A percentile compares a stretch with the other conserved stretches of the same genome.
phyloP scores from a whole-genome alignment of 2,888 invertebrate species.

The Drosophila planitibia region DNA sequence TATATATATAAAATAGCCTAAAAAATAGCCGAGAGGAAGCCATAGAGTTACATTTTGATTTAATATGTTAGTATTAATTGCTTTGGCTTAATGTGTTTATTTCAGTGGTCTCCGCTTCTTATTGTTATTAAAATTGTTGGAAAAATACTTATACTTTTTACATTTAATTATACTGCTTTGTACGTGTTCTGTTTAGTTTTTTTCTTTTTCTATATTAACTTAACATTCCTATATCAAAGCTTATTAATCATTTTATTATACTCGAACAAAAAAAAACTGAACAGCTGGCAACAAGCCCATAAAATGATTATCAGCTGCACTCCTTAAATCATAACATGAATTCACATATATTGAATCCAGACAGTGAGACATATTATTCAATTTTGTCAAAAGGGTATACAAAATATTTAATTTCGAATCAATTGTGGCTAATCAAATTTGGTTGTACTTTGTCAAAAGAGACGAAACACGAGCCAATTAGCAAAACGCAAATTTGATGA shows the following conservation, averaged over 20 bases:
- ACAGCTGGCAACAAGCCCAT: constrained; percentile 11
- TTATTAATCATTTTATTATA: constrained; percentile 1
- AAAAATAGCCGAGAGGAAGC: not conserved
- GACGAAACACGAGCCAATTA: constrained; percentile 56
- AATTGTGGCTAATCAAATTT: constrained; percentile 60
- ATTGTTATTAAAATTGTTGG: not conserved
- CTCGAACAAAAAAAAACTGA: not conserved
- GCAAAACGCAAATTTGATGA: constrained; percentile 65
- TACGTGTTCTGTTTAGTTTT: not conserved
- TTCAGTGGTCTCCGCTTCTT: not conserved
- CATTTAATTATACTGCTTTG: not conserved
- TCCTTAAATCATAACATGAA: constrained; percentile 11
- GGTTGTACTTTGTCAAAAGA: constrained; percentile 27
- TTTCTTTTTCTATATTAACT: not conserved
- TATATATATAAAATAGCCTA: not conserved
- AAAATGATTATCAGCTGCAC: constrained; percentile 25
- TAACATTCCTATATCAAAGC: not conserved
- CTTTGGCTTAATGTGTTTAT: not conserved
- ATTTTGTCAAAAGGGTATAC: not conserved
- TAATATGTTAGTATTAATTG: not conserved
- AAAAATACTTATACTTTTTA: not conserved
- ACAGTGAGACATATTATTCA: not conserved
- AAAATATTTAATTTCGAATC: constrained; percentile 45
- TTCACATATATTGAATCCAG: not conserved
- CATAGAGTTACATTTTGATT: not conserved